Evolutionary conservation across 2,888 invertebrate genomes (phyloP).

Genomic region (Hyposoter dolosus): DNA sequence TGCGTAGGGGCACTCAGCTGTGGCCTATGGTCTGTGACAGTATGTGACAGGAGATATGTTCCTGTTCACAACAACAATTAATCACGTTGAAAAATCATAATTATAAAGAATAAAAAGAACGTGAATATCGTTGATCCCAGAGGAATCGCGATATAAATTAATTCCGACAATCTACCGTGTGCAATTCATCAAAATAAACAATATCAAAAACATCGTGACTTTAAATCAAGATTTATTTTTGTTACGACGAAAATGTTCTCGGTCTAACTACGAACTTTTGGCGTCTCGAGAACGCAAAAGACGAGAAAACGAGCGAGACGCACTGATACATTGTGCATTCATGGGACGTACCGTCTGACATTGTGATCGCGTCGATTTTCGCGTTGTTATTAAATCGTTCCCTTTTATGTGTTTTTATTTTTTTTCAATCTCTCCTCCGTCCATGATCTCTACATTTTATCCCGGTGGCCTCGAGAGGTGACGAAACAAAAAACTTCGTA

Average conservation of each 20-base stretch:
- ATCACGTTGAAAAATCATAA: conserved; percentile 36
- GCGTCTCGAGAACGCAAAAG: conserved; percentile 16
- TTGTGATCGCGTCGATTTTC: conserved; percentile 40
- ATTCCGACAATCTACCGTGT: conserved; percentile 1
- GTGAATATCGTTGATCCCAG: background rate
- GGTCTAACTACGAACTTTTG: conserved; percentile 20
- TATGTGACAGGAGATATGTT: conserved; percentile 62
- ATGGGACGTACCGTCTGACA: conserved; percentile 53
- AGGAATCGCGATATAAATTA: background rate
- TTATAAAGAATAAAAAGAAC: conserved; percentile 4
- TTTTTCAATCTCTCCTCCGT: conserved; percentile 10
- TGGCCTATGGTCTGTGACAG: conserved; percentile 56
- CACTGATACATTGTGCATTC: conserved; percentile 11
- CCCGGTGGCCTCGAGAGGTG: conserved; percentile 24
- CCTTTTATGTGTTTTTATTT: background rate
- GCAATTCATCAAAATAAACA: background rate
- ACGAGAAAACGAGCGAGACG: conserved; percentile 21
- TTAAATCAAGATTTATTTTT: conserved; percentile 8
- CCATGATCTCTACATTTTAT: conserved; percentile 15
- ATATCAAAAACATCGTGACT: conserved; percentile 3
- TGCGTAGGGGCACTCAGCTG: conserved; percentile 56
- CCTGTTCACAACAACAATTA: conserved; percentile 61
- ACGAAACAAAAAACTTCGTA: conserved; percentile 9
- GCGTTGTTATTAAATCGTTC: conserved; percentile 31
- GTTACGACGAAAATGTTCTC: conserved; percentile 11